These are phyloP conservation scores for Ptychoptera albimana DNA, from an alignment of 2,888 invertebrate species.

Conservation along the genomic window DNA sequence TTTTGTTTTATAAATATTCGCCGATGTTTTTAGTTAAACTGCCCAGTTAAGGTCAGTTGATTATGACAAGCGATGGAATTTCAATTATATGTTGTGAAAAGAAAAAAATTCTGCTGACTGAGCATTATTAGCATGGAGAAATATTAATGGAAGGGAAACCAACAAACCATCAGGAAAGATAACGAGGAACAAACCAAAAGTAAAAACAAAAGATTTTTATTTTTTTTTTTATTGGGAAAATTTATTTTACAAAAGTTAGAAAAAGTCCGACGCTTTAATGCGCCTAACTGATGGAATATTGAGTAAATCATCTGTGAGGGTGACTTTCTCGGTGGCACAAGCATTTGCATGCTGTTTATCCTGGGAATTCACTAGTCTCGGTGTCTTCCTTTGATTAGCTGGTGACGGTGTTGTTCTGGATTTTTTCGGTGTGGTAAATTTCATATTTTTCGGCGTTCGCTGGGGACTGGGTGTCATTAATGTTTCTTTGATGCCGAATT, in stretches of 20 bases:
- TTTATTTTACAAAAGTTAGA: constrained; percentile 25
- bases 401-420: constrained; percentile 20
- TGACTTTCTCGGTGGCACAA: constrained; percentile 20
- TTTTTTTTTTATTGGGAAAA: not conserved
- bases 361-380: constrained; percentile 10
- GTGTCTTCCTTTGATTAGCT: constrained; percentile 25
- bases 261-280: constrained; percentile 69
- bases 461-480: not conserved
- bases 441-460: constrained; percentile 30
- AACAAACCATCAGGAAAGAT: too few species aligned
- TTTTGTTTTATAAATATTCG: not conserved
- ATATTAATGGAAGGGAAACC: too few species aligned
- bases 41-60: too few species aligned
- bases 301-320: constrained; percentile 71
- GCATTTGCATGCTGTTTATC: constrained; percentile 4
- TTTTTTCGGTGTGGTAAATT: constrained; percentile 17
- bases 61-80: too few species aligned
- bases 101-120: too few species aligned
- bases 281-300: constrained; percentile 62
- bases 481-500: constrained; percentile 35
- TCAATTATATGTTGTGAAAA: too few species aligned
- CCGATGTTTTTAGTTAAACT: not conserved
- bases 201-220: not conserved
- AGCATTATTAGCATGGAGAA: too few species aligned
- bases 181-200: too few species aligned